Evolutionary conservation across 2,113 vertebrate species (phyloP).

Genomic region (Panthera tigris): DNA sequence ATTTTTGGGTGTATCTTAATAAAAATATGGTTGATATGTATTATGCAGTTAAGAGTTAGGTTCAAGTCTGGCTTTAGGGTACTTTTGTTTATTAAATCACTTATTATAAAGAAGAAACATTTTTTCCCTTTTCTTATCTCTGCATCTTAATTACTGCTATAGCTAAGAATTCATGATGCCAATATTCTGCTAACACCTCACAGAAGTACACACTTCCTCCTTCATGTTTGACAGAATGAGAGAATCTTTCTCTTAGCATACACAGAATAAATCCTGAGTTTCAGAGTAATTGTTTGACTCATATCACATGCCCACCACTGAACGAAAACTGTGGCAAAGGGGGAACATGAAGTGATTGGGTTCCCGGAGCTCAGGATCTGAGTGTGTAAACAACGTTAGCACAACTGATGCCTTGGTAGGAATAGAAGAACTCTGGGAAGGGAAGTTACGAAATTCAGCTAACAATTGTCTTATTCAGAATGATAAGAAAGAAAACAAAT

Average conservation of each 20-base stretch:
- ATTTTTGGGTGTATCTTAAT: neutral
- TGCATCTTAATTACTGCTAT: neutral
- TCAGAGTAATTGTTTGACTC: neutral
- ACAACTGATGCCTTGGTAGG: neutral
- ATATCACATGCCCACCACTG: neutral
- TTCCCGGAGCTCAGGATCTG: neutral
- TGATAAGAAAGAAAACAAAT: neutral
- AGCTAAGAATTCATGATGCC: neutral
- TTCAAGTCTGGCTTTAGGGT: neutral
- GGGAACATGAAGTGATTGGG: neutral
- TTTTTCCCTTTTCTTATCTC: neutral
- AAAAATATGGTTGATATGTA: neutral
- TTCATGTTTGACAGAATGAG: neutral
- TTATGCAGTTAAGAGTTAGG: neutral
- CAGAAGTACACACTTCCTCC: neutral
- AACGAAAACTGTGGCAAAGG: neutral
- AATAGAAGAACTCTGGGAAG: neutral
- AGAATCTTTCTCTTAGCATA: neutral
- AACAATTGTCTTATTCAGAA: neutral
- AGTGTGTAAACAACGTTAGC: neutral
- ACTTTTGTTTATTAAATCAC: neutral
- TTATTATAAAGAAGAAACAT: neutral
- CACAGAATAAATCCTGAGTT: neutral
- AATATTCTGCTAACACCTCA: neutral
- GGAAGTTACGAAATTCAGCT: neutral